A percentile compares a stretch with the other conserved stretches of the same genome.
Conservation (phyloP, 2,888 invertebrate species). For the Globia sparganii region DNA sequence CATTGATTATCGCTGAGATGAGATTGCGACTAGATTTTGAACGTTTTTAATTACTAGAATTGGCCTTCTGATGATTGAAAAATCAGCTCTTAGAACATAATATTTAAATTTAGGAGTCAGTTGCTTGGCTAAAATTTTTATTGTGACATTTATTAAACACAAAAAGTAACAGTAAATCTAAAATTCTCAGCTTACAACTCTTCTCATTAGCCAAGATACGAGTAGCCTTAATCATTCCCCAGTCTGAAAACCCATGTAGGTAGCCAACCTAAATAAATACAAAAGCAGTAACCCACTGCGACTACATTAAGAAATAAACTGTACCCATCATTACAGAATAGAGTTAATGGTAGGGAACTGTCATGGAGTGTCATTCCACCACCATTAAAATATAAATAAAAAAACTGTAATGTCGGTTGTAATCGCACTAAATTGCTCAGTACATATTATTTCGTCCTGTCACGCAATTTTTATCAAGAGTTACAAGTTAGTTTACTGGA, state of each 20-base stretch:
- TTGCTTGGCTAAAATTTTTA: neutral
- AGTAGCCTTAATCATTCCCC: neutral
- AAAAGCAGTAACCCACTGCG: slow-evolving; percentile 4
- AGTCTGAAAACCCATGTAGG: neutral
- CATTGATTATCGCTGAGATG: too few species aligned
- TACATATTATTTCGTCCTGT: slow-evolving; percentile 52
- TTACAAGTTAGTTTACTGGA: slow-evolving; percentile 12
- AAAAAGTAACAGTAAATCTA: neutral
- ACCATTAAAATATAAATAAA: slow-evolving; percentile 47
- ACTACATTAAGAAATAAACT: slow-evolving; percentile 43
- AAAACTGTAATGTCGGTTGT: slow-evolving; percentile 48
- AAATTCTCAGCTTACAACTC: neutral
- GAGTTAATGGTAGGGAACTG: slow-evolving; percentile 46
- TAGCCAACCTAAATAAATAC: neutral
- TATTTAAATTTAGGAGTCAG: neutral
- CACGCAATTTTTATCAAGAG: slow-evolving; percentile 54
- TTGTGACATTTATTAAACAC: neutral
- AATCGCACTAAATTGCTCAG: slow-evolving; percentile 56
- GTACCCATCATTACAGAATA: slow-evolving; percentile 22
- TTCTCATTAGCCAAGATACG: neutral
- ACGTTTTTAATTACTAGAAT: too few species aligned
- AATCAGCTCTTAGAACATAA: neutral
- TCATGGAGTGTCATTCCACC: slow-evolving; percentile 48
- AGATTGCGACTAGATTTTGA: too few species aligned
- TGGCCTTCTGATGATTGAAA: too few species aligned